Evolutionary conservation across 2,888 invertebrate genomes (phyloP).

Genomic region (Arctia plantaginis): DNA sequence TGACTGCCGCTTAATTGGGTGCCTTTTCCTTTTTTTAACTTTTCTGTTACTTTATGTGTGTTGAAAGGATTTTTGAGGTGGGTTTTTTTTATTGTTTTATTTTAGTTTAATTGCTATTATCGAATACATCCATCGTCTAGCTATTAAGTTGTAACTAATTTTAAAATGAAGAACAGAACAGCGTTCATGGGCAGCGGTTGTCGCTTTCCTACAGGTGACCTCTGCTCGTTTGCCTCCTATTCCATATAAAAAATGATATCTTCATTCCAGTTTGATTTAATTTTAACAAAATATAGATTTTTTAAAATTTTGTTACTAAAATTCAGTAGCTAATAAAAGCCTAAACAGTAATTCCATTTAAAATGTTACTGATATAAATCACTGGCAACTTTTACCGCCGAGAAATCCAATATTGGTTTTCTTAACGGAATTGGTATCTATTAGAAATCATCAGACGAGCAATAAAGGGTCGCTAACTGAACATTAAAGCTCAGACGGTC

Average conservation of each 20-base stretch:
- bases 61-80: no score
- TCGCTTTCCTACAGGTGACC: no score
- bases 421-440: conserved; percentile 62
- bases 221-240: no score
- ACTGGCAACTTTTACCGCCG: conserved; percentile 36
- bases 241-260: not conserved
- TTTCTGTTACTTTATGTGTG: not conserved
- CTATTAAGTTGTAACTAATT: not conserved
- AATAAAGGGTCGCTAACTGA: conserved; percentile 59
- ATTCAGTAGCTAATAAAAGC: not conserved
- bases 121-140: no score
- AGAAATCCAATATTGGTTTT: conserved; percentile 49
- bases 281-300: not conserved
- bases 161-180: not conserved
- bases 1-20: conserved; percentile 45
- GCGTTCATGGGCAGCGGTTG: no score
- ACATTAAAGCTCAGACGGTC: conserved; percentile 61
- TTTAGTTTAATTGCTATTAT: no score
- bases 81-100: no score
- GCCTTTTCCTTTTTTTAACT: conserved; percentile 45
- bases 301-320: not conserved
- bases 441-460: conserved; percentile 66
- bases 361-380: conserved; percentile 25
- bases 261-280: not conserved
- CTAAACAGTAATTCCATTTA: conserved; percentile 3